Base-by-base conservation (phyloP, 2,113 vertebrate genomes). In the Xenopus laevis region DNA sequence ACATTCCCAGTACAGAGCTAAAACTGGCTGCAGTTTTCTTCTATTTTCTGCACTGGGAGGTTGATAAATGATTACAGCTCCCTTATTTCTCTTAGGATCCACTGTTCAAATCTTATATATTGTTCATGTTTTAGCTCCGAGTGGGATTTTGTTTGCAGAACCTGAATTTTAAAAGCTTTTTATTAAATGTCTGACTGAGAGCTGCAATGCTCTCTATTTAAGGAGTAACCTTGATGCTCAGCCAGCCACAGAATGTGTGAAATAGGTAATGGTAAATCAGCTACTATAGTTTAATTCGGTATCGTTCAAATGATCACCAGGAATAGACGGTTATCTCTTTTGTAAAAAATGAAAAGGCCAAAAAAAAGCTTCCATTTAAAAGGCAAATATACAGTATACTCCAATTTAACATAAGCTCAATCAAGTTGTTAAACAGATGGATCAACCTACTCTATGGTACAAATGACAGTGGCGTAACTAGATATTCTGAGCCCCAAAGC, bases 171-270 rank as follows among this genome's bases (percentile, higher is more conserved):
- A 16, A 74, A 68, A 62, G 4, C 30, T 62, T 68, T 40, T 75
- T 75, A 67, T 52, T 68, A 46, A 65, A 65, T 47, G 72, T 68
- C 68, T 17, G 21, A 52, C 65, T 75, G 72, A 44, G 65, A 47
- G 46, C 15, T 18, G 57, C 57, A 15, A 60, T 65, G 10, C 20
- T 58, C 47, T 66, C 47, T 50, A 67, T 60, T 60, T 62, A 61
- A 68, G 18, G 57, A 68, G 33, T 46, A n/a, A 62, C 65, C 62
- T 4, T 61, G 65, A 68, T 61, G n/a, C 45, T 8, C 9, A 53
- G 72, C 72, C 63, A 74, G 62, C 53, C 21, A 60, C 21, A 18
- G 53, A 61, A 67, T 15, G 21, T 44, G n/a, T 23, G 40, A 21
- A 44, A 60, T 50, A 59, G 21, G 72, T 66, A 27, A 50, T 67